Base-by-base conservation (phyloP, 2,888 invertebrate genomes). In the Esperia sulphurella region DNA sequence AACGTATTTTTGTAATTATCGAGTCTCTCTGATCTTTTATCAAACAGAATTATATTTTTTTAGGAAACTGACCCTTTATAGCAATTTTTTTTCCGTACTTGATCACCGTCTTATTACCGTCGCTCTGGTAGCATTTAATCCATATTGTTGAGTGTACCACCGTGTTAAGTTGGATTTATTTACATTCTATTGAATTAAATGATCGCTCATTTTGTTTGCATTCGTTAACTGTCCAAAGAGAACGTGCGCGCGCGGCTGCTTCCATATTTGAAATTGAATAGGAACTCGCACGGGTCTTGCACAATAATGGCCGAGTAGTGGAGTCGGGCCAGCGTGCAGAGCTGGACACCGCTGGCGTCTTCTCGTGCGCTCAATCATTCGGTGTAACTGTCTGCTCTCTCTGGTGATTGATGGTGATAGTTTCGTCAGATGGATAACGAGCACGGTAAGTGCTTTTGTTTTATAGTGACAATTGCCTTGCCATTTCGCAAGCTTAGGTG, bases 241-340 rank as follows among this genome's bases (percentile, higher is more conserved):
- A 21, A 75, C 77, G 79, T 78, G 82, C 79, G 79, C 73, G 79
- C 78, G 71, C 77, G 73, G 57, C 72, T 64, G 68, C 61, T 74
- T 67, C 87, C 87, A 78, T 89, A 89, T 89, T 78, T 83, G 88
- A 80, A 86, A 87, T 85, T 86, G 86, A 86, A 88, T 88, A 76
- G 85, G 70, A 71, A 68, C 71, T 71, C 70, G 80, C 76, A 83
- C 83, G 79, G 71, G 81, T 66, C 79, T 71, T 81, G 87, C 84
- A 82, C 86, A 84, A 71, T 84, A 85, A 86, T 87, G 78, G 71
- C 56, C 60, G 65, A 63, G 61, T 71, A 79, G 81, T 81, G 45
- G 38, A 31, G 37, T 42, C 35, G 73, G 68, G 56, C 55, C 52
- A 59, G 59, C 59, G 57, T 55, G 58, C 61, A 54, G 63, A 59